A percentile compares a stretch with the other conserved stretches of the same genome.
Evolutionary conservation across 2,113 vertebrate genomes (phyloP).

Genomic region (Azemiops feae): DNA sequence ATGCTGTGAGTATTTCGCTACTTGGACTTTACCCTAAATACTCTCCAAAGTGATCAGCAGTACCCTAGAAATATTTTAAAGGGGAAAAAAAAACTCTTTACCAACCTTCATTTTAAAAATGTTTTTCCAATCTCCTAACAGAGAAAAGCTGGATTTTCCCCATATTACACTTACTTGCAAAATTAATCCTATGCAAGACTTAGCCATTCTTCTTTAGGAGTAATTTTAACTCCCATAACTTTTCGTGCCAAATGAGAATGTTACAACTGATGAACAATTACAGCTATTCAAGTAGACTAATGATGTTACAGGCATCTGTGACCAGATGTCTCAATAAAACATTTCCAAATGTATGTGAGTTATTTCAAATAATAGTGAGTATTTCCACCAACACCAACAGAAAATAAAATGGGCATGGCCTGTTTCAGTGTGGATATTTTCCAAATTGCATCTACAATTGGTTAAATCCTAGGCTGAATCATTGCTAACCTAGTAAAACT

Average conservation of each 20-base stretch:
- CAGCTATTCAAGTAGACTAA: background rate
- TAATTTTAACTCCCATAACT: background rate
- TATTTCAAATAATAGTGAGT: background rate
- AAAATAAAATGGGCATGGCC: background rate
- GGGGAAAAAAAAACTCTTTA: accelerated
- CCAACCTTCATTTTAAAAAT: background rate
- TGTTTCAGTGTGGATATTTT: background rate
- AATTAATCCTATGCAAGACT: background rate
- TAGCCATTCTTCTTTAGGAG: background rate
- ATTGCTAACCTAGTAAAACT: background rate
- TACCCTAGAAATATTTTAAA: background rate
- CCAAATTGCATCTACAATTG: background rate
- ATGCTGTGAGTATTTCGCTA: background rate
- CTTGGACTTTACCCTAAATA: background rate
- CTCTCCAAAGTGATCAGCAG: background rate
- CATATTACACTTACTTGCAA: background rate
- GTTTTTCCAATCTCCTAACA: background rate
- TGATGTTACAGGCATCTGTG: background rate
- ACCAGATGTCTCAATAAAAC: background rate
- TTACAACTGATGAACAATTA: background rate
- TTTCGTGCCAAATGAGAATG: background rate
- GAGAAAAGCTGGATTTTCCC: background rate
- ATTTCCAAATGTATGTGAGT: background rate
- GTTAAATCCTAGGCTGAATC: background rate
- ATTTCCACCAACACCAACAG: background rate